Conservation (phyloP, 92 coral and sea anemone species). For the Umimayanthus chanpuru region DNA sequence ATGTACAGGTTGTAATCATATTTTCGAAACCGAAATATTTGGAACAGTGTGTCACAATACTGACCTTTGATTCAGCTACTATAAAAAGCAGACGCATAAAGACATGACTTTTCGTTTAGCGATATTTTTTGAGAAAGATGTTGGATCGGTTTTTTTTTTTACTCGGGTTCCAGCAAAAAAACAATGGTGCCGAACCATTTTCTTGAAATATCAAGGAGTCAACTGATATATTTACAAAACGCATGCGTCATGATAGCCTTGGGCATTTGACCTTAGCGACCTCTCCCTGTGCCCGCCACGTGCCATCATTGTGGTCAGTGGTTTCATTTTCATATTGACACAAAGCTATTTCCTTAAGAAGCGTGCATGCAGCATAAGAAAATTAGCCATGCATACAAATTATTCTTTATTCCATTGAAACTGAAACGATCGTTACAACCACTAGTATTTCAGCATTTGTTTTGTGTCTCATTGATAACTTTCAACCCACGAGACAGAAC, state of each 20-base stretch:
- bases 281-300: conserved; percentile 28
- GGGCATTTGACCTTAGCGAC: conserved; percentile 29
- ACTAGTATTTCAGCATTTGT: not conserved
- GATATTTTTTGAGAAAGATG: not conserved
- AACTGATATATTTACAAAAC: not conserved
- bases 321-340: conserved; percentile 21
- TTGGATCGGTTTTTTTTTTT: not conserved
- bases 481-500: not conserved
- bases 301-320: conserved; percentile 25
- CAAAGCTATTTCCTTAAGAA: conserved; percentile 23
- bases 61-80: not conserved
- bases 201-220: not conserved
- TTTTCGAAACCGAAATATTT: not conserved
- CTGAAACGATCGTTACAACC: not conserved
- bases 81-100: not conserved
- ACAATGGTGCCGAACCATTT: not conserved
- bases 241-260: conserved; percentile 13
- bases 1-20: not conserved
- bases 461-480: not conserved
- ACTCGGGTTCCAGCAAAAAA: not conserved
- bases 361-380: conserved; percentile 14
- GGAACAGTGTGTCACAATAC: not conserved
- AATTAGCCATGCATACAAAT: conserved; percentile 26
- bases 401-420: not conserved
- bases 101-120: no score